These are phyloP conservation scores for Pangasius krempfi DNA, from an alignment of 2,797 vertebrate species.

Conservation along the genomic window DNA sequence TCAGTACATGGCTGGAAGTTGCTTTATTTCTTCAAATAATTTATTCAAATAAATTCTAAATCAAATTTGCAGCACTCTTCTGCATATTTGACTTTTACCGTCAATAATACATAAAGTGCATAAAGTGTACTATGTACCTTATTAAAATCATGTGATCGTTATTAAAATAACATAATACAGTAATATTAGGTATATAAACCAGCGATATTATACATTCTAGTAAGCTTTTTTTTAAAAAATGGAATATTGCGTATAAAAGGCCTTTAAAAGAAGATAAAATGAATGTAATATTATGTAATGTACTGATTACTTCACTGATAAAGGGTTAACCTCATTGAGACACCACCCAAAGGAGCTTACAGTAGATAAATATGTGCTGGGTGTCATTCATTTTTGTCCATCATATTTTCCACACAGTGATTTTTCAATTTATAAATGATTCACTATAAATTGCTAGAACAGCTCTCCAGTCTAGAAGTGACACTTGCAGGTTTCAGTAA, in stretches of 20 bases:
- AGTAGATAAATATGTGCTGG: not conserved
- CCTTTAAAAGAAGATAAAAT: not conserved
- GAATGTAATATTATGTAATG: not conserved
- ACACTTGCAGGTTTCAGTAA: conserved; percentile 54
- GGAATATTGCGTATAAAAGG: not conserved
- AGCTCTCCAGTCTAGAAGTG: not conserved
- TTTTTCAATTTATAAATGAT: not conserved
- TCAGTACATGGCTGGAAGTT: not conserved
- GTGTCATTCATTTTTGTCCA: not conserved
- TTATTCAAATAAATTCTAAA: not conserved
- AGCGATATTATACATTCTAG: not conserved
- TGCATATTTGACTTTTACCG: not conserved
- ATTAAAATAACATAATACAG: not conserved
- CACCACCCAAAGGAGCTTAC: not conserved
- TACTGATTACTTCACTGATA: not conserved
- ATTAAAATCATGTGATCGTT: not conserved
- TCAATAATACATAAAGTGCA: not conserved
- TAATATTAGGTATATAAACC: not conserved
- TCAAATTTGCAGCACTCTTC: not conserved
- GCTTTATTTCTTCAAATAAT: not conserved
- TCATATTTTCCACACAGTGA: not conserved
- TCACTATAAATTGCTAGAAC: not conserved
- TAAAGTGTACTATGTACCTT: not conserved
- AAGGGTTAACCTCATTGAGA: not conserved
- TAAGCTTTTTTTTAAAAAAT: not conserved